Evolutionary conservation across 2,797 vertebrate species (phyloP).

Genomic region (Macropodus opercularis): DNA sequence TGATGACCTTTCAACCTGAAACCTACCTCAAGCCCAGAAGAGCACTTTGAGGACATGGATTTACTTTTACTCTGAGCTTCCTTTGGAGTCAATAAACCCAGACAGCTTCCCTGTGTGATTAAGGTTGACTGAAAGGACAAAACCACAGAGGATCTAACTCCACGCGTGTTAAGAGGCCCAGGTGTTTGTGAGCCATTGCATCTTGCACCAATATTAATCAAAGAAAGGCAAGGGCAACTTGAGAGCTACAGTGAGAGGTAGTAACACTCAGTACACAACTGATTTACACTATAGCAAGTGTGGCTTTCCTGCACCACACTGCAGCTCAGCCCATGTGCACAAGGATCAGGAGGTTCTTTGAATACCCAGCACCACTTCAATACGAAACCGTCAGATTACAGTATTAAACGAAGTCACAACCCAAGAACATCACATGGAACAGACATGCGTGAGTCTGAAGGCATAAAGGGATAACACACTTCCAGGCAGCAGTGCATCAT

Average conservation of each 20-base stretch:
- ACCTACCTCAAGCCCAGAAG: too few species aligned
- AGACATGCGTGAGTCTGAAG: not conserved
- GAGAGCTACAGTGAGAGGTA: not conserved
- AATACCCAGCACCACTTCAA: too few species aligned
- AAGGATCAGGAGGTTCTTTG: conserved; percentile 9
- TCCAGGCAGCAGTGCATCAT: not conserved
- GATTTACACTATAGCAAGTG: conserved; percentile 9
- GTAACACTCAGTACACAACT: not conserved
- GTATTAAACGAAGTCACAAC: not conserved
- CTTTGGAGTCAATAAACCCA: too few species aligned
- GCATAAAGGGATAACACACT: not conserved
- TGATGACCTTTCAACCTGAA: too few species aligned
- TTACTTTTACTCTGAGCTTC: too few species aligned
- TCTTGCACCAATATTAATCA: not conserved
- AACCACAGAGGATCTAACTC: not conserved
- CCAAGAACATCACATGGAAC: too few species aligned
- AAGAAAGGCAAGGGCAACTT: not conserved
- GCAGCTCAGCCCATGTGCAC: conserved; percentile 6
- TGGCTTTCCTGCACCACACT: conserved; percentile 13
- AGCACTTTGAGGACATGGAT: too few species aligned
- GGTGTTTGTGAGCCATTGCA: not conserved
- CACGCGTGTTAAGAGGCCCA: not conserved
- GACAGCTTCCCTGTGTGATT: too few species aligned
- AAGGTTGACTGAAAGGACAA: too few species aligned
- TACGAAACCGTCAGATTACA: not conserved